Percentiles rank a stretch among this genome's conserved stretches.
Conservation (phyloP, 2,797 vertebrate species). For the Crenuchus spilurus region DNA sequence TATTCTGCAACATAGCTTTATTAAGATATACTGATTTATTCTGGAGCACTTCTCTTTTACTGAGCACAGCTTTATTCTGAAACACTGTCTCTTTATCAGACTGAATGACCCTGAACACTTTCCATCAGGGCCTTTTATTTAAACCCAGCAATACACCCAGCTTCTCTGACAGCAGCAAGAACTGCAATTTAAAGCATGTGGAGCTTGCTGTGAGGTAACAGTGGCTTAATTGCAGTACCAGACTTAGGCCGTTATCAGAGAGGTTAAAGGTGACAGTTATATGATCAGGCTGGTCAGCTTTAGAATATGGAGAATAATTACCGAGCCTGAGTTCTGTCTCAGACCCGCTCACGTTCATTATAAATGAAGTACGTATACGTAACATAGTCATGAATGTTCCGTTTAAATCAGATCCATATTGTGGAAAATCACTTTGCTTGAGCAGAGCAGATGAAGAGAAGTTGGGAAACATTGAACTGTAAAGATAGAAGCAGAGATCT, state of each 20-base stretch:
- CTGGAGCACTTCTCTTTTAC: no score
- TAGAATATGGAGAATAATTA: not conserved
- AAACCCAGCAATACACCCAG: not conserved
- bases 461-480: no score
- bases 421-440: no score
- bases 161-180: slow-evolving; percentile 1
- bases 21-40: no score
- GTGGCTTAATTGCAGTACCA: slow-evolving; percentile 9
- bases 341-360: not conserved
- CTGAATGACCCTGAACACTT: not conserved
- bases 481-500: no score
- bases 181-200: not conserved
- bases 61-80: no score
- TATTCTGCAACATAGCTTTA: no score
- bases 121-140: not conserved
- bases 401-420: no score
- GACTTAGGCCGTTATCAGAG: not conserved
- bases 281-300: not conserved
- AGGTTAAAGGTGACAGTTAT: slow-evolving; percentile 18
- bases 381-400: no score
- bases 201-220: not conserved
- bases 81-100: no score
- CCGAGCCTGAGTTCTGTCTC: not conserved
- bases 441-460: no score
- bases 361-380: not conserved